Evolutionary conservation across 1,140 invertebrate genomes (phyloP), one percentile per base, ranked within the genome.

Genomic region (Drusus annulatus): DNA sequence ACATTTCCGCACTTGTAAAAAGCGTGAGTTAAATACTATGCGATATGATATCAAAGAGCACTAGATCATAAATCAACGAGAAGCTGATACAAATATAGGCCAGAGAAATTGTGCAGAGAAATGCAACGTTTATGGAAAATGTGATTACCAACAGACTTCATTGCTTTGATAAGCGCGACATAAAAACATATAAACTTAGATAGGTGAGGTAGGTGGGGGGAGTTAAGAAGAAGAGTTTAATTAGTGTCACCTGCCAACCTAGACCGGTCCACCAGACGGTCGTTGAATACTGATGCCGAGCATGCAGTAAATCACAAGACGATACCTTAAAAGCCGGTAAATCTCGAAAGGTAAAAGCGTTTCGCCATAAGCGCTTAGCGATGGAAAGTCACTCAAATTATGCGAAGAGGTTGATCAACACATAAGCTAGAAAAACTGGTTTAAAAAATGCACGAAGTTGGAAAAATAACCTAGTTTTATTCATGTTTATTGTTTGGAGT

Each of bases 261-360:
- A 36, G 63, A 68, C 63, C 63, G 7, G 63, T 68, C 63, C 8
- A 23, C 16, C 6, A 36, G 31, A 28, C 62, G 17, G 13, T 25
- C 15, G 28, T 21, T 3, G 56, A n/a, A 60, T 60, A 60, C 17
- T 60, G 19, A 68, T 36, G 63, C 31, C 5, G 60, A 25, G 8
- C 21, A 31, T 10, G n/a, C 28, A 31, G 23, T 21, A 50, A 19
- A 68, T 15, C 63, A 68, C 63, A 36, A 68, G 31, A 68, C 28
- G 19, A 36, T 65, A 65, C 62, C 25, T 65, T 68, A 68, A 68
- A 36, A 68, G 63, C 63, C 63, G 63, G 63, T 68, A 31, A 19
- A 31, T 36, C 63, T 68, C 8, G 68, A 71, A 71, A 52, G 68
- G 68, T 51, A 71, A 71, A 71, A 71, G 68, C 68, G 68, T 52